Percentiles rank a stretch among this genome's conserved stretches.
Conservation (phyloP, 2,797 vertebrate genomes). For the Glossophaga mutica region DNA sequence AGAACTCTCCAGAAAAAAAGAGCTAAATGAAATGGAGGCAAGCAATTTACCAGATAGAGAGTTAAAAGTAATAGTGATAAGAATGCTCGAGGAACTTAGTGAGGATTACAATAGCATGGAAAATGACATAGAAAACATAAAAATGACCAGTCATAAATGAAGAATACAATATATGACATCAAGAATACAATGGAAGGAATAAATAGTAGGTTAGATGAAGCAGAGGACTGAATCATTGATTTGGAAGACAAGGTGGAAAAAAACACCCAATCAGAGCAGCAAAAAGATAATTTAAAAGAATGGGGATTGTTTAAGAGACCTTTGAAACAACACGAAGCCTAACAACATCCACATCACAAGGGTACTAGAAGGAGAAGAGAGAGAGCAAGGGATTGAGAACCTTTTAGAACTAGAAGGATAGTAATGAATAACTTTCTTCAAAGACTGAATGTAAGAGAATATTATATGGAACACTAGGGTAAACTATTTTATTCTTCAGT, state of each 20-base stretch:
- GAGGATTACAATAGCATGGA: neutral
- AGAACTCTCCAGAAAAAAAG: neutral
- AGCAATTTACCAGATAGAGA: neutral
- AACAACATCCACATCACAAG: neutral
- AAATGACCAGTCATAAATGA: neutral
- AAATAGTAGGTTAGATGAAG: neutral
- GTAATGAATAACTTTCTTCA: neutral
- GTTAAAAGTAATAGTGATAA: neutral
- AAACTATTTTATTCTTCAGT: neutral
- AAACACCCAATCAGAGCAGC: neutral
- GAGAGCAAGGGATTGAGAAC: neutral
- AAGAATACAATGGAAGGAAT: neutral
- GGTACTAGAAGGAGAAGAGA: neutral
- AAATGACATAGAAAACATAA: neutral
- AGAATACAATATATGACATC: neutral
- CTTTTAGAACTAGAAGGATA: neutral
- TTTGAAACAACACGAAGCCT: neutral
- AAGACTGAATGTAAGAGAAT: neutral
- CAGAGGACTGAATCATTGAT: neutral
- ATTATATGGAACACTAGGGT: neutral
- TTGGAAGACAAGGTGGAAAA: neutral
- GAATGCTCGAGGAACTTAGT: neutral
- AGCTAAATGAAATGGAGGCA: neutral
- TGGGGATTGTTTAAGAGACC: neutral
- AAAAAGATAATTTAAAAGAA: neutral